Evolutionary conservation across 2,797 vertebrate genomes (phyloP), one percentile per base, ranked within the genome.

Genomic region (Apogon hyalosoma): DNA sequence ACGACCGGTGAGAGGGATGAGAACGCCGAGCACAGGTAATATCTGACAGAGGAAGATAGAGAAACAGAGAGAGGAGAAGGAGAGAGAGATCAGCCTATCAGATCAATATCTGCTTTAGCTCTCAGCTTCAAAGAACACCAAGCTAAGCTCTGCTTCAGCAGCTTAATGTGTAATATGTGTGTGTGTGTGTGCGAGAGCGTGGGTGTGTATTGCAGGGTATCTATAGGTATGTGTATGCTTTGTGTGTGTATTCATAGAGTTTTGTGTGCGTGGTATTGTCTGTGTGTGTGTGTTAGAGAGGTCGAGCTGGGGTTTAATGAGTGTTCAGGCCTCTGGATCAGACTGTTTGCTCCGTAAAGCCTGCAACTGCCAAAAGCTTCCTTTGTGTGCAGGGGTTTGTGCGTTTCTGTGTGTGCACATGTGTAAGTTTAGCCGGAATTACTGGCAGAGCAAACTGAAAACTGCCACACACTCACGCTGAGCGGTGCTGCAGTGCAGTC

Each of bases 41-140:
- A 41, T 68, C 13, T 47, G 42, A 55, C 39, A 63, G 40, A 36
- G 38, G 24, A 48, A 39, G 60, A 71, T 33, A 28, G 7, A 56
- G 14, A 41, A 43, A 10, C 10, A 13, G 0, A 13, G 24, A 45
- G 11, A 0, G 41, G 7, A 7, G 8, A 45, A 6, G 6, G 45
- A 48, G 2, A 51, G 48, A 42, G 13, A 62, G 51, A 78, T 76
- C 51, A 59, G 57, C 48, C 51, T 19, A 50, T 63, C 69, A 55
- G 77, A 84, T 87, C 77, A 58, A 85, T 87, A 85, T 73, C 64
- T 73, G 43, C 57, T 69, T 63, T 49, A 65, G 62, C 77, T 55
- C 43, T 66, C 42, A 49, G 56, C 69, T 72, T 84, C 63, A 78
- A 82, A 80, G 60, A 64, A 54, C 79, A 69, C 47, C 49, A 24